phyloP scores from a whole-genome alignment of 2,888 invertebrate species.

The Clostera curtula region DNA sequence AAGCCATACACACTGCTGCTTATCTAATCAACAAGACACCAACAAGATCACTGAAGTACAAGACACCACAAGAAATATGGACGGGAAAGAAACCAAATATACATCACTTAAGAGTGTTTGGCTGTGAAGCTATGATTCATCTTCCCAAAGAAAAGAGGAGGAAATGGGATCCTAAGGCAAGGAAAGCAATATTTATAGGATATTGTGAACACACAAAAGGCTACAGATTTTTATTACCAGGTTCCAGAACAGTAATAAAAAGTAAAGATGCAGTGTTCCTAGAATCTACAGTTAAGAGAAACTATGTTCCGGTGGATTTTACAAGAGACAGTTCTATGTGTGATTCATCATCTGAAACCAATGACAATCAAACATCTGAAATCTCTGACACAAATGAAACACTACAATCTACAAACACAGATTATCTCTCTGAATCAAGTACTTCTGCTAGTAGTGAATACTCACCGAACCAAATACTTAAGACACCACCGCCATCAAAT shows the following conservation, averaged over 20 bases:
- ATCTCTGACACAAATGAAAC: not conserved
- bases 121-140: constrained; percentile 22
- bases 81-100: constrained; percentile 29
- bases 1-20: constrained; percentile 9
- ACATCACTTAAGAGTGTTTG: constrained; percentile 31
- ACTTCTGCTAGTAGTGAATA: constrained; percentile 2
- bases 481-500: not conserved
- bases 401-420: not conserved
- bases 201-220: constrained; percentile 16
- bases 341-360: not conserved
- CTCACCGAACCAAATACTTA: constrained; percentile 1
- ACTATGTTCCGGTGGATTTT: constrained; percentile 4
- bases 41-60: constrained; percentile 2
- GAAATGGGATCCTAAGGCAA: constrained; percentile 25
- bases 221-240: constrained; percentile 17
- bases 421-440: not conserved
- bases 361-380: not conserved
- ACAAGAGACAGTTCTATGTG: not conserved
- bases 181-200: constrained; percentile 9
- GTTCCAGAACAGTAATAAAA: constrained; percentile 2
- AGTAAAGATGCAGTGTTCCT: constrained; percentile 12
- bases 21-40: not conserved
- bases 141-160: constrained; percentile 14
- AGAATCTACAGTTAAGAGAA: constrained; percentile 7
- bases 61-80: constrained; percentile 31